phyloP scores from a whole-genome alignment of 2,113 vertebrate species.

The Corapipo altera region DNA sequence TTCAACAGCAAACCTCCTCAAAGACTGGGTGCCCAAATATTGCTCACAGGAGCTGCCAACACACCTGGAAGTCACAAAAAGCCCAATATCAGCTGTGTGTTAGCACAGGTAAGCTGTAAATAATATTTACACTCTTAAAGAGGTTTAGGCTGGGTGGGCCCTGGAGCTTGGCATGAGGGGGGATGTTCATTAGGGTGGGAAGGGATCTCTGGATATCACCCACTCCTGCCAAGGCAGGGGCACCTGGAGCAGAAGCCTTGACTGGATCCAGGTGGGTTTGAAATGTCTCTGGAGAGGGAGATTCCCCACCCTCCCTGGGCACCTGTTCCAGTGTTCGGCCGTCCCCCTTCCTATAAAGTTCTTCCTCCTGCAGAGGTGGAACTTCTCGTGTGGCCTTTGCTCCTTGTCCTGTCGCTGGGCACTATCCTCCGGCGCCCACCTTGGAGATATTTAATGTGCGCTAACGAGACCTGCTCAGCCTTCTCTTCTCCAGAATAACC shows the following conservation, averaged over 20 bases:
- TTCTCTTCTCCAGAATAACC: background rate
- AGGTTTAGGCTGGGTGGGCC: rapidly evolving
- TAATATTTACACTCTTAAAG: rapidly evolving
- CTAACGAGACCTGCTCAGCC: background rate
- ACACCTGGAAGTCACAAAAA: background rate
- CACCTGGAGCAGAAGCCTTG: background rate
- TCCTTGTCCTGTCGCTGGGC: background rate
- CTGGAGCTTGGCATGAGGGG: background rate
- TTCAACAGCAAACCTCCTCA: background rate
- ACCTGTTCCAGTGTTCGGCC: background rate
- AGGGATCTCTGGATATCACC: background rate
- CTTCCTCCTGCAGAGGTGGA: background rate
- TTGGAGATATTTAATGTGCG: rapidly evolving
- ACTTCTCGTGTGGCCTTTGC: rapidly evolving
- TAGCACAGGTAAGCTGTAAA: background rate
- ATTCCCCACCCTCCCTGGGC: background rate
- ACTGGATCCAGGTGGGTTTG: background rate
- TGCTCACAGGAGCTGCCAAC: background rate
- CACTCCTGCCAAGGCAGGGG: background rate
- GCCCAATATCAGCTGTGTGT: background rate
- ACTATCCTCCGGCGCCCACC: background rate
- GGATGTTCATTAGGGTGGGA: rapidly evolving
- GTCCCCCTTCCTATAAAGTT: background rate
- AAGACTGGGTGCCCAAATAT: rapidly evolving
- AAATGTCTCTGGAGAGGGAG: background rate